phyloP scores from a whole-genome alignment of 2,797 vertebrate species.

The Holocentrus rufus region DNA sequence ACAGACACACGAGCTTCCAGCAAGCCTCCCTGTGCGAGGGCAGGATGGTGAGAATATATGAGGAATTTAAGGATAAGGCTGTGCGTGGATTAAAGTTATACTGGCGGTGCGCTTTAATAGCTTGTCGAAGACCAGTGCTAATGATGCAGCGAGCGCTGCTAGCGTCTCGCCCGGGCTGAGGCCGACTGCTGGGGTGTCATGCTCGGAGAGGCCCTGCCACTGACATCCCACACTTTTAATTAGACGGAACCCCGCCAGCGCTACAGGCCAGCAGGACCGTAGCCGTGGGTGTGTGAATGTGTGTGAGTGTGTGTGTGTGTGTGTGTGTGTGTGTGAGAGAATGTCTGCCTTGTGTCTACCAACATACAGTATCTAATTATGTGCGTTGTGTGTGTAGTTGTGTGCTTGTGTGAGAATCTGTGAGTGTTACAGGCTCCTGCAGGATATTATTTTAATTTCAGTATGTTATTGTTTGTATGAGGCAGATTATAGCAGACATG shows the following conservation, averaged over 20 bases:
- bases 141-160: constrained; percentile 54
- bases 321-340: constrained; percentile 26
- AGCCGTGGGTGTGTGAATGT: constrained; percentile 14
- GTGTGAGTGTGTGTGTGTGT: constrained; percentile 36
- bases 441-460: constrained; percentile 71
- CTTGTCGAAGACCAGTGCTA: constrained; percentile 63
- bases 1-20: constrained; percentile 2
- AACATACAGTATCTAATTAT: constrained; percentile 60
- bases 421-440: constrained; percentile 39
- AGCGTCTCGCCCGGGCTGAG: constrained; percentile 29
- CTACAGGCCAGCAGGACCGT: constrained; percentile 36
- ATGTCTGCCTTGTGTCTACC: constrained; percentile 44
- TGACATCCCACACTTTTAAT: constrained; percentile 74
- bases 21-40: constrained; percentile 20
- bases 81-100: constrained; percentile 53
- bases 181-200: constrained; percentile 35
- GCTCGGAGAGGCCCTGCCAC: constrained; percentile 49
- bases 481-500: constrained; percentile 64
- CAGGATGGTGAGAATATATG: constrained; percentile 1
- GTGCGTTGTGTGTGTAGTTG: constrained; percentile 40
- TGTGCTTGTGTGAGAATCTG: constrained; percentile 8
- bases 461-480: constrained; percentile 69
- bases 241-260: constrained; percentile 54
- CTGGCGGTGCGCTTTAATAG: constrained; percentile 47
- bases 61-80: constrained; percentile 27